phyloP scores from a whole-genome alignment of 2,797 vertebrate species.

The Poecilia gillii region DNA sequence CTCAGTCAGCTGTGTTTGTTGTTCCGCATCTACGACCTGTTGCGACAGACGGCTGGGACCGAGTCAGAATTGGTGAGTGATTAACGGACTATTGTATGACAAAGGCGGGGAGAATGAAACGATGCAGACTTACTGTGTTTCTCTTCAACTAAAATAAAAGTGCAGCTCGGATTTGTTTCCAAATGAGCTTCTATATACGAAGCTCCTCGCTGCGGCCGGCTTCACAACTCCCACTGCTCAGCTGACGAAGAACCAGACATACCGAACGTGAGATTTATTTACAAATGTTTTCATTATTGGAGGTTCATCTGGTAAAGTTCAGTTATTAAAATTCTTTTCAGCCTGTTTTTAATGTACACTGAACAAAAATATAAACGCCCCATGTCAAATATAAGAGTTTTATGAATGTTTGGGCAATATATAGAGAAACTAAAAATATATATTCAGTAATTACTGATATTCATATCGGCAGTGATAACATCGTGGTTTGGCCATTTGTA shows the following conservation, averaged over 20 bases:
- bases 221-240: neutral
- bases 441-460: too few species aligned
- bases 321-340: neutral
- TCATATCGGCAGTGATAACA: too few species aligned
- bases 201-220: conserved; percentile 1
- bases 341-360: neutral
- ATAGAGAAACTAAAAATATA: too few species aligned
- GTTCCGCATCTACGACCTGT: neutral
- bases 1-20: neutral
- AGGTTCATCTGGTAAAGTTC: neutral
- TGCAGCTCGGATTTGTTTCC: neutral
- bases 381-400: neutral
- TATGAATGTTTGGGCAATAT: too few species aligned
- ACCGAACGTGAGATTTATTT: neutral
- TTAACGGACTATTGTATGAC: too few species aligned
- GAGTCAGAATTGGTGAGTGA: too few species aligned
- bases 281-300: neutral
- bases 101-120: neutral
- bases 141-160: conserved; percentile 44
- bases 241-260: neutral
- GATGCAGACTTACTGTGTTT: conserved; percentile 2
- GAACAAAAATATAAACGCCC: neutral
- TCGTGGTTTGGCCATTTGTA: too few species aligned
- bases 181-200: neutral
- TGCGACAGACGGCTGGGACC: neutral